Conservation (phyloP, 1,140 invertebrate species). For the Bathynomus jamesi region DNA sequence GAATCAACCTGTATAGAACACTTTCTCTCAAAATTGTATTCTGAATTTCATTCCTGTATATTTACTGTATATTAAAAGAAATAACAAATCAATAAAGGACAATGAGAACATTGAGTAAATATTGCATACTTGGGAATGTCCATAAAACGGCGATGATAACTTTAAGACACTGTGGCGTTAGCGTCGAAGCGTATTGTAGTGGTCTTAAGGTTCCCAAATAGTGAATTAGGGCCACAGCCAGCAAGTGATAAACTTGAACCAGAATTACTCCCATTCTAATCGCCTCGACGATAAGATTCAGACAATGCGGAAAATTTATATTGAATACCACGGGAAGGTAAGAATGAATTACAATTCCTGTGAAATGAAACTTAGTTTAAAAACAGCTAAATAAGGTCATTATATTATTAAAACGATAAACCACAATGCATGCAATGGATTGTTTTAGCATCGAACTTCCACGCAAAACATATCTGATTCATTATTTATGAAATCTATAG, state of each 20-base stretch:
- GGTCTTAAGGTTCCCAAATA: conserved; percentile 56
- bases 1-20: no score
- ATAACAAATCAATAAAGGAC: no score
- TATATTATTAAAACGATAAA: no score
- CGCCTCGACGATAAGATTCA: conserved; percentile 46
- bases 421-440: no score
- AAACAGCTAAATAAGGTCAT: neutral
- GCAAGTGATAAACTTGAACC: conserved; percentile 56
- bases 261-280: conserved; percentile 51
- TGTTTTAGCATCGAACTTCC: no score
- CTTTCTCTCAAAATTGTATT: no score
- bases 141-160: conserved; percentile 16
- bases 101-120: no score
- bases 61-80: no score
- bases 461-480: no score
- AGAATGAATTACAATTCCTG: conserved; percentile 19
- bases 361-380: neutral
- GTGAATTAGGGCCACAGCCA: conserved; percentile 60
- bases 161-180: conserved; percentile 22
- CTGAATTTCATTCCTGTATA: no score
- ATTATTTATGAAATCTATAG: no score
- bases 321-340: conserved; percentile 23
- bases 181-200: conserved; percentile 50
- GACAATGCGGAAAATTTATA: conserved; percentile 39
- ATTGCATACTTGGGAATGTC: conserved; percentile 17